Percentiles rank a stretch among this genome's conserved stretches.
These are phyloP conservation scores for Malurus alboscapulatus DNA, from an alignment of 2,113 vertebrate species.

Conservation along the genomic window DNA sequence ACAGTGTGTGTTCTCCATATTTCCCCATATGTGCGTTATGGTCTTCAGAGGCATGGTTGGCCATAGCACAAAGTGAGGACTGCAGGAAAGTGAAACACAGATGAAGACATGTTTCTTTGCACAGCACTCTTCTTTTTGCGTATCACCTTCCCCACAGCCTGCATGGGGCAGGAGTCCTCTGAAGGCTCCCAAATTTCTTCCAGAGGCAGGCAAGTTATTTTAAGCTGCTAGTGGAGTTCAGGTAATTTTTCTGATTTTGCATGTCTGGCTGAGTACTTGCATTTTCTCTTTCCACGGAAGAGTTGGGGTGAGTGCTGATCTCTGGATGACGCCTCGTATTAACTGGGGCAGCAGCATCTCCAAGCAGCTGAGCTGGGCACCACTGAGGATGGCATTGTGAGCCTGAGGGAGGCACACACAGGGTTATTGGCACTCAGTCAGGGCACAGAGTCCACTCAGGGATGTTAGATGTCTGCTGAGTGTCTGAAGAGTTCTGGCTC, in stretches of 20 bases:
- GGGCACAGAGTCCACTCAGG: neutral
- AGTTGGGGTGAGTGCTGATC: neutral
- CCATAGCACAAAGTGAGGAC: neutral
- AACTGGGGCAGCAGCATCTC: neutral
- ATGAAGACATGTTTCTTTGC: neutral
- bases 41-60: neutral
- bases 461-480: neutral
- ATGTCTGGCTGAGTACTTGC: neutral
- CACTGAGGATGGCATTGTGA: accelerated
- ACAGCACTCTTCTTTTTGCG: neutral
- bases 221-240: neutral
- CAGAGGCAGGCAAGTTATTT: neutral
- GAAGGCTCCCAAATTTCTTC: neutral
- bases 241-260: neutral
- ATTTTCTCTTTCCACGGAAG: neutral
- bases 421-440: neutral
- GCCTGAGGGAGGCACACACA: accelerated
- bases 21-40: neutral
- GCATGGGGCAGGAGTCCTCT: neutral
- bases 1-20: neutral
- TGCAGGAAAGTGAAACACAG: neutral
- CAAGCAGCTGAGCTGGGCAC: neutral
- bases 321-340: neutral
- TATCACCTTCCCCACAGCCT: neutral
- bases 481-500: neutral